Evolutionary conservation across 2,888 invertebrate genomes (phyloP).

Genomic region (Nomada ferruginata): DNA sequence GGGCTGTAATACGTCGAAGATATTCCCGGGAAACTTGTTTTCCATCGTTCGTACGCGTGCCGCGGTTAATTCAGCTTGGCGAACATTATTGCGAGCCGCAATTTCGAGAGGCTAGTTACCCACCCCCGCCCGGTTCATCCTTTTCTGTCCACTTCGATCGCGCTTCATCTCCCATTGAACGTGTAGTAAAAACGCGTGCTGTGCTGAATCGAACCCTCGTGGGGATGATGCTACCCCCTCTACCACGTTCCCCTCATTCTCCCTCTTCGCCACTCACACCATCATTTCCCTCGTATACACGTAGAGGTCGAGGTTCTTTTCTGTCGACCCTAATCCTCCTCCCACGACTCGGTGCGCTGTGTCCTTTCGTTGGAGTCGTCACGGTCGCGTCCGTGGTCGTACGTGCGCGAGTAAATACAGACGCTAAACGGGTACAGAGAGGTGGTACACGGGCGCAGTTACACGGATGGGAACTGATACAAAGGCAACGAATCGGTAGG

Average conservation of each 20-base stretch:
- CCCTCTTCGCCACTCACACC: not conserved
- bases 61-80: not conserved
- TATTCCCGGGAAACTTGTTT: not conserved
- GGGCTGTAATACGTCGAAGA: not conserved
- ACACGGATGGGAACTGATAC: slow-evolving; percentile 35
- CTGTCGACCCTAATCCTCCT: slow-evolving; percentile 4
- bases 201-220: slow-evolving; percentile 71
- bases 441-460: slow-evolving; percentile 24
- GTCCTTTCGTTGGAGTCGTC: slow-evolving; percentile 17
- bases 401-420: slow-evolving; percentile 31
- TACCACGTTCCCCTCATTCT: slow-evolving; percentile 3
- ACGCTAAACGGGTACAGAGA: slow-evolving; percentile 28
- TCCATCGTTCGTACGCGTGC: not conserved
- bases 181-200: slow-evolving; percentile 51
- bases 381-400: slow-evolving; percentile 29
- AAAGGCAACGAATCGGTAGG: slow-evolving; percentile 20
- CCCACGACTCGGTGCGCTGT: slow-evolving; percentile 1
- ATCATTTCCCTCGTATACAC: too few relatives aligned
- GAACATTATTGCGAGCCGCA: not conserved
- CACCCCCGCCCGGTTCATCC: not conserved
- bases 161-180: slow-evolving; percentile 43
- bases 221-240: slow-evolving; percentile 45
- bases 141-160: slow-evolving; percentile 9
- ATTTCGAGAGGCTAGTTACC: slow-evolving; percentile 46
- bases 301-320: not conserved